These are phyloP conservation scores for Lophius piscatorius DNA, from an alignment of 2,113 vertebrate species.

Conservation along the genomic window DNA sequence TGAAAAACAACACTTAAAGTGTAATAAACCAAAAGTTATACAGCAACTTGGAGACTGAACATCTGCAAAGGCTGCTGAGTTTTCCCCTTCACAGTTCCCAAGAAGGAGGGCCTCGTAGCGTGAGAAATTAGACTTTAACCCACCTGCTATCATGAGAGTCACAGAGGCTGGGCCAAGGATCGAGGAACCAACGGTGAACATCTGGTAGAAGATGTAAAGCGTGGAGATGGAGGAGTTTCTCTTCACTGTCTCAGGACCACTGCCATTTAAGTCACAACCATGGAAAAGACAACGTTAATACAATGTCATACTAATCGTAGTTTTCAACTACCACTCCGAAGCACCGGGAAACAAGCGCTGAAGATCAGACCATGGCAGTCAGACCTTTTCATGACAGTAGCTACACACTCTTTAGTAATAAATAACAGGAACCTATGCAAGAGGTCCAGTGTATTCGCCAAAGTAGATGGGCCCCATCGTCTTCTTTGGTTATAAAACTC, in stretches of 20 bases:
- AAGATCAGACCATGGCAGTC: not conserved
- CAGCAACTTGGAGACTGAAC: too few species aligned
- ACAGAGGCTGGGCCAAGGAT: conserved; percentile 85
- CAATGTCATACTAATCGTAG: not conserved
- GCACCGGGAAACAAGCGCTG: not conserved
- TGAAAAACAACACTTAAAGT: too few species aligned
- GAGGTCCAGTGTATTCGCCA: conserved; percentile 84
- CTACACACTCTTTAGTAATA: not conserved
- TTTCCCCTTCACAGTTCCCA: too few species aligned
- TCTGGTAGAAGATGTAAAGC: conserved; percentile 84
- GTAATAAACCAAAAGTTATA: too few species aligned
- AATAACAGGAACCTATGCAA: conserved; percentile 68
- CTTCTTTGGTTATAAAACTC: conserved; percentile 87
- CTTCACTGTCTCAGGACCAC: conserved; percentile 77
- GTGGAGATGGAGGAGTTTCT: conserved; percentile 82
- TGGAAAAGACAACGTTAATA: conserved; percentile 3
- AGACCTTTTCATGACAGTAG: not conserved
- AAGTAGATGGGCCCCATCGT: conserved; percentile 84
- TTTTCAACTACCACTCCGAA: not conserved
- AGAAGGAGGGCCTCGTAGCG: not conserved
- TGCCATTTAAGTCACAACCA: conserved; percentile 22
- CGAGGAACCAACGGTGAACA: conserved; percentile 82
- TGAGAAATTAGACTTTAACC: conserved; percentile 4
- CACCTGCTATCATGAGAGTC: conserved; percentile 84
- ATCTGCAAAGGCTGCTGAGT: too few species aligned